Conservation (phyloP, 2,797 vertebrate genomes). For the Nothura maculosa region DNA sequence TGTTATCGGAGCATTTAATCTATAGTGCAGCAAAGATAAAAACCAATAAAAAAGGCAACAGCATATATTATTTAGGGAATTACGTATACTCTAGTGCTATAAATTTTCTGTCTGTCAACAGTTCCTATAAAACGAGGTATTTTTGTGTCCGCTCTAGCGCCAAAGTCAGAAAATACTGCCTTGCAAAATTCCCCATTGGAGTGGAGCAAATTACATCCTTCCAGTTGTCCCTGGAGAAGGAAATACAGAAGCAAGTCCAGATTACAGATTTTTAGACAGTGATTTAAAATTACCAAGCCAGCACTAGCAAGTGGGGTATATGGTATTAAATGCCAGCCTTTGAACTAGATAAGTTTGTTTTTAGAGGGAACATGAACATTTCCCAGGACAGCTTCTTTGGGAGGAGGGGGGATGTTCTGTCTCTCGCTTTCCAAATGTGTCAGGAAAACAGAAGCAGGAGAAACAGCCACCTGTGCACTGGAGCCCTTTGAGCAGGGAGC, state of each 20-base stretch:
- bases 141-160: background rate
- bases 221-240: background rate
- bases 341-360: background rate
- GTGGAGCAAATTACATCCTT: background rate
- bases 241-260: background rate
- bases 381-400: background rate
- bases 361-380: constrained; percentile 4
- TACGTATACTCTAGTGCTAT: background rate
- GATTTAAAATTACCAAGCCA: background rate
- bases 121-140: background rate
- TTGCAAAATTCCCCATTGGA: background rate
- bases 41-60: background rate
- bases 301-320: background rate
- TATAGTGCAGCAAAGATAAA: background rate
- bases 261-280: background rate
- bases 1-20: background rate
- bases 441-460: constrained; percentile 2
- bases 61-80: background rate
- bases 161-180: background rate
- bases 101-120: background rate
- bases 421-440: constrained; percentile 35
- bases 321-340: background rate
- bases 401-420: constrained; percentile 35
- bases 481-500: constrained; percentile 56
- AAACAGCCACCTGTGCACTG: constrained; percentile 44